Evolutionary conservation across 1,140 invertebrate species (phyloP), one percentile per base, ranked within the genome.

Genomic region (Hypothenemus hampei): DNA sequence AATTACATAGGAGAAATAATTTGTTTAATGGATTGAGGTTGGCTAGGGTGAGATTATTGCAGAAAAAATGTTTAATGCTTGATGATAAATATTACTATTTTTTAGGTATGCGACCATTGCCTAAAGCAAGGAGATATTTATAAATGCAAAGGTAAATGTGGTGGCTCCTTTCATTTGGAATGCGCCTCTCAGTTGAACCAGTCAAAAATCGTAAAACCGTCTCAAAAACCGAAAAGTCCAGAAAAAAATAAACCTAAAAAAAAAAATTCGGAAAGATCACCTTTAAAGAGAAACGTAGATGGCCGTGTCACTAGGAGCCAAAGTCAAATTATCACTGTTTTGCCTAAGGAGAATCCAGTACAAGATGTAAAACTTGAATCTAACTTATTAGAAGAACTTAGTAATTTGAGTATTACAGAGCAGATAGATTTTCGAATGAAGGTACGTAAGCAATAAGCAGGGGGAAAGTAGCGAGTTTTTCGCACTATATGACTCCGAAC

Each of bases 101-200:
- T 45, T 23, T 37, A 77, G 62, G 80, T 85, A 8, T 87, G 84
- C 64, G 78, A 84, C 50, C 79, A 84, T 47, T 85, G 83, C 58
- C 80, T 83, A 56, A 77, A 73, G 62, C 68, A 76, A 4, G 77
- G 76, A 0, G 75, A 81, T 41, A 67, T 85, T 10, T 71, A 83
- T 0, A 79, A 82, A 63, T 87, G 85, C 62, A 80, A 78, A 65
- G 80, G 81, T 3, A 60, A 55, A 22, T 82, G 81, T 60, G 65
- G 69, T 59, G 70, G 70, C 1, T 75, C 73, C 63, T 81, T 74
- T 59, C 81, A 82, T 63, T 37, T 70, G 8, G 67, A 73, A 13
- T 81, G 80, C 51, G 51, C 60, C 16, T 51, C 46, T 13, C 43
- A 37, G 33, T 44, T 60, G 11, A 39, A 13, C 4, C 21, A 55